Evolutionary conservation across 2,797 vertebrate genomes (phyloP).

Genomic region (Selene dorsalis): DNA sequence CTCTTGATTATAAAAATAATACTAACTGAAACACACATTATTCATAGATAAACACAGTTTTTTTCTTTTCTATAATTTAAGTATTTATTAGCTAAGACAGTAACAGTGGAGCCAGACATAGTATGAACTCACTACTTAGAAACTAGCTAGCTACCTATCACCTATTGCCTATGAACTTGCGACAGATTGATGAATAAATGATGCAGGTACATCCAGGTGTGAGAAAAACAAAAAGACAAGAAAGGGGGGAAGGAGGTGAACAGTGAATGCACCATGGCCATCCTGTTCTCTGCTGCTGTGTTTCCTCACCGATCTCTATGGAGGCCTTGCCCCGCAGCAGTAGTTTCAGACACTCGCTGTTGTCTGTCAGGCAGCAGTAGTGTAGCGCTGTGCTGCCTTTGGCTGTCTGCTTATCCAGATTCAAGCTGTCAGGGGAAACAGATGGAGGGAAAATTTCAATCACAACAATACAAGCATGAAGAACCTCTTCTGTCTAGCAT

Average conservation of each 20-base stretch:
- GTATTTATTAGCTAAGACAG: background rate
- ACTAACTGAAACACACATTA: background rate
- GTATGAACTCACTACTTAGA: background rate
- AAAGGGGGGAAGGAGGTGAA: background rate
- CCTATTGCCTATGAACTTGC: too few relatives aligned
- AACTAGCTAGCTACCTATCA: background rate
- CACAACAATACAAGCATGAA: background rate
- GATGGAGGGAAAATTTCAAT: conserved; percentile 13
- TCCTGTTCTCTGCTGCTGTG: background rate
- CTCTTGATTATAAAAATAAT: background rate
- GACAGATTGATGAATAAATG: background rate
- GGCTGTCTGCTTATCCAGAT: conserved; percentile 95
- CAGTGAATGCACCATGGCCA: background rate
- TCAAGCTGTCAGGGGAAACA: conserved; percentile 85
- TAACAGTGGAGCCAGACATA: background rate
- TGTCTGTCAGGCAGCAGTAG: conserved; percentile 98
- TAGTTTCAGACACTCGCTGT: conserved; percentile 97
- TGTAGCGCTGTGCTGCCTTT: conserved; percentile 98
- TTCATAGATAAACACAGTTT: background rate
- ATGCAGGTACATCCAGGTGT: too few relatives aligned
- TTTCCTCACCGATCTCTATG: conserved; percentile 92
- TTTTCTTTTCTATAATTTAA: background rate
- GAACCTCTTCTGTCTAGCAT: background rate
- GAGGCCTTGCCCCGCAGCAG: conserved; percentile 96
- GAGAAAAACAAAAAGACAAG: background rate